A percentile compares a stretch with the other conserved stretches of the same genome.
phyloP scores from a whole-genome alignment of 64 coral and sea anemone genomes.

The Porites australiensis region DNA sequence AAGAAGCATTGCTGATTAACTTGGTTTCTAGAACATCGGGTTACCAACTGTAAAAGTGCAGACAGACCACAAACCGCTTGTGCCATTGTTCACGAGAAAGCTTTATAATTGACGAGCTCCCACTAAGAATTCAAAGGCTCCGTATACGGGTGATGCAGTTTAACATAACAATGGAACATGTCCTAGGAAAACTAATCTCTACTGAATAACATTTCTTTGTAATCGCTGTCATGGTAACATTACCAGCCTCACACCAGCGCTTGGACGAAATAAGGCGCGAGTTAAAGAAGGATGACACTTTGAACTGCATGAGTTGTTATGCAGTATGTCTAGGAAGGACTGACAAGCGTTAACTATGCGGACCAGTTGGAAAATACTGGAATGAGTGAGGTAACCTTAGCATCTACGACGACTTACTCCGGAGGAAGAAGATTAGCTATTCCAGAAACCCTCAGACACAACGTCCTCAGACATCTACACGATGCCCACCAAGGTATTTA shows the following conservation, averaged over 20 bases:
- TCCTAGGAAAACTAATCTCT: slow-evolving; percentile 17
- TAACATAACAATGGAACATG: background rate
- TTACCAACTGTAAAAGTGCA: background rate
- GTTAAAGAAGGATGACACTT: slow-evolving; percentile 42
- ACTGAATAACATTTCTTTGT: background rate
- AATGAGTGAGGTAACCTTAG: slow-evolving; percentile 21
- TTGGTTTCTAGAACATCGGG: background rate
- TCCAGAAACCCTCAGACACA: background rate
- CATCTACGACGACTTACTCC: slow-evolving; percentile 10
- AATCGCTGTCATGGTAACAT: background rate
- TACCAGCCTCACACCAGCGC: background rate
- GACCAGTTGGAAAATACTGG: slow-evolving; percentile 46
- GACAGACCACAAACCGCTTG: slow-evolving; percentile 9
- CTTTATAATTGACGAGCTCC: slow-evolving; percentile 2
- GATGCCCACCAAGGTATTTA: slow-evolving; percentile 33
- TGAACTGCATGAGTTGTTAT: background rate
- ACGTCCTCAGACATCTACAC: background rate
- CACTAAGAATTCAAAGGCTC: background rate
- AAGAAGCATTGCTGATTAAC: background rate
- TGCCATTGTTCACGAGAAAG: background rate
- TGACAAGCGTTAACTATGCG: slow-evolving; percentile 20
- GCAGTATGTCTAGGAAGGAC: slow-evolving; percentile 50
- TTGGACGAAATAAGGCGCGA: background rate
- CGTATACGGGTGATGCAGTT: slow-evolving; percentile 29
- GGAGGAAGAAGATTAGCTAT: slow-evolving; percentile 43